A percentile compares a stretch with the other conserved stretches of the same genome.
Evolutionary conservation across 2,113 vertebrate genomes (phyloP).

Genomic region (Polyodon spathula): DNA sequence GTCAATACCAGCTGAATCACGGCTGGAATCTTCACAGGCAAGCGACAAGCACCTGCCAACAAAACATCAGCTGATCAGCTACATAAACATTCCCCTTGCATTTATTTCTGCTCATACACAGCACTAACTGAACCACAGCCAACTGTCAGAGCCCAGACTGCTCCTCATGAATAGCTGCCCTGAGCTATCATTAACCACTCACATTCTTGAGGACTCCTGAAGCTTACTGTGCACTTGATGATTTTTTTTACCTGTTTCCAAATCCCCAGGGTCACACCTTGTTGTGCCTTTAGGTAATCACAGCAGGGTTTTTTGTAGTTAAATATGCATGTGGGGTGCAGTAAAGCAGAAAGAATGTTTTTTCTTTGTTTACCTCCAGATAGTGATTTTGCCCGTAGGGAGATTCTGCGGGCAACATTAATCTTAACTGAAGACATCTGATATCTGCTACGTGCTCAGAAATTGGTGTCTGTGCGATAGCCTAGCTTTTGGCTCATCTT

Average conservation of each 20-base stretch:
- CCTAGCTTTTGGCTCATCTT: too few relatives aligned
- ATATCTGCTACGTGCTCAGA: neutral
- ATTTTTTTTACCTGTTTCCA: neutral
- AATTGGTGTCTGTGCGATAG: neutral
- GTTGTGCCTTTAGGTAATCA: neutral
- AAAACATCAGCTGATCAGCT: neutral
- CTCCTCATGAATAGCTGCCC: neutral
- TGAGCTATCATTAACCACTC: neutral
- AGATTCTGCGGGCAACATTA: too few relatives aligned
- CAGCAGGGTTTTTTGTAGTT: too few relatives aligned
- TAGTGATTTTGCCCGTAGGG: conserved; percentile 11
- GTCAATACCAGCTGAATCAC: too few relatives aligned
- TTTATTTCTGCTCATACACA: neutral
- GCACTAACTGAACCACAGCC: neutral
- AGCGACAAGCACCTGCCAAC: neutral
- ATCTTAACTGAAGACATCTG: conserved; percentile 5
- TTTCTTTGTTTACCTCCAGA: too few relatives aligned
- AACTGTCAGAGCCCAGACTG: neutral
- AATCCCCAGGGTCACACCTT: neutral
- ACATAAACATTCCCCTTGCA: neutral
- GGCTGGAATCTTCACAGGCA: too few relatives aligned
- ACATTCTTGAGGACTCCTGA: neutral
- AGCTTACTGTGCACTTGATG: neutral
- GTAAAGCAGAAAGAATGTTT: neutral
- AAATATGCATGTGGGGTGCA: neutral